Conservation (phyloP, 2,797 vertebrate genomes). For the Trematomus bernacchii region DNA sequence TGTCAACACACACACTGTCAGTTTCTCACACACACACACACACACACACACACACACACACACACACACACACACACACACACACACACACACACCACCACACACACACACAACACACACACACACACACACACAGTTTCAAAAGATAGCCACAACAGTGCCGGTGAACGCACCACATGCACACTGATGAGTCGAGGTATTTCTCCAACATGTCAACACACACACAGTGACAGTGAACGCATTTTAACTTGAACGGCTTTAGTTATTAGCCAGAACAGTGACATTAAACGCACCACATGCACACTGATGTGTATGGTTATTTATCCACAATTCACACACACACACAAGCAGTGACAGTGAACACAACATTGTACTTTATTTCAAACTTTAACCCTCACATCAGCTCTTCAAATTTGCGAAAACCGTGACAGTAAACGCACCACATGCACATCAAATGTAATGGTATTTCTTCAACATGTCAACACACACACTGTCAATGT, state of each 20-base stretch:
- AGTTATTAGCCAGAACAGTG: too few species aligned
- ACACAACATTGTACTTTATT: constrained; percentile 37
- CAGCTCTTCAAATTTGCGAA: background rate
- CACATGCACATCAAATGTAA: background rate
- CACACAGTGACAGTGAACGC: constrained; percentile 48
- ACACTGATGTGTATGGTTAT: too few species aligned
- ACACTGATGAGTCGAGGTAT: too few species aligned
- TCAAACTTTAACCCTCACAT: background rate
- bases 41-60: background rate
- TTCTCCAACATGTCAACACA: too few species aligned
- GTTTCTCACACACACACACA: background rate
- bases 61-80: background rate
- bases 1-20: constrained; percentile 5
- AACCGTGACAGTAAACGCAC: constrained; percentile 37
- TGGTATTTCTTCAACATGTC: background rate
- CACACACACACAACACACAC: background rate
- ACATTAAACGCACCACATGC: too few species aligned
- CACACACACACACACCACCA: background rate
- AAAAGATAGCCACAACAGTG: too few species aligned
- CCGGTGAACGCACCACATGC: too few species aligned
- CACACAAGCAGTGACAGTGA: constrained; percentile 27
- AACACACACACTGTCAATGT: background rate
- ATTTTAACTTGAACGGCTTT: background rate
- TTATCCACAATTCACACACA: background rate
- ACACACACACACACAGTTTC: background rate